Conservation (phyloP, 2,797 vertebrate genomes). For the Lerista edwardsae region DNA sequence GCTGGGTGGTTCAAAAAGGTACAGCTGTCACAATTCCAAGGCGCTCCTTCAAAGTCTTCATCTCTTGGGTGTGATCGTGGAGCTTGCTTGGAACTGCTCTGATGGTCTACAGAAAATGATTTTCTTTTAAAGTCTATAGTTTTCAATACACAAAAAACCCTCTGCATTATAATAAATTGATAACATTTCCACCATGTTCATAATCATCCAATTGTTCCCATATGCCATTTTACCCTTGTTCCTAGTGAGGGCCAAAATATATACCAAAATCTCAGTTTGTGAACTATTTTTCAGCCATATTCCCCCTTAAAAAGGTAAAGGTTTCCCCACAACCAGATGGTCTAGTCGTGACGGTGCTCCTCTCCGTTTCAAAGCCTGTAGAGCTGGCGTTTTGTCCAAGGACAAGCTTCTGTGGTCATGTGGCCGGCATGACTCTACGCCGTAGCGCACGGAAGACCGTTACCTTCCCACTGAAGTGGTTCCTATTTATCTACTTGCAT, state of each 20-base stretch:
- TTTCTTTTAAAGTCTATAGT: slow-evolving; percentile 19
- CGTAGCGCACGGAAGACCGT: no score
- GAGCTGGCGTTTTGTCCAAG: no score
- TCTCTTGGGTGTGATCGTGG: slow-evolving; percentile 84
- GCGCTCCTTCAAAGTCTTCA: slow-evolving; percentile 97
- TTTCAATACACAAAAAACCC: slow-evolving; percentile 12
- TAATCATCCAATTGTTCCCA: not conserved
- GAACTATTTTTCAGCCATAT: not conserved
- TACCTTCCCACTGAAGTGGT: no score
- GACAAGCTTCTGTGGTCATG: no score
- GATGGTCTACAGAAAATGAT: slow-evolving; percentile 73
- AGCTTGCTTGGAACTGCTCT: slow-evolving; percentile 77
- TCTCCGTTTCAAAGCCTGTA: no score
- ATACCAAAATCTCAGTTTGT: not conserved
- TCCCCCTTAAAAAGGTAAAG: no score
- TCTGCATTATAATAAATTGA: not conserved
- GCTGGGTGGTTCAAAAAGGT: slow-evolving; percentile 99
- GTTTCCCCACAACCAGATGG: no score
- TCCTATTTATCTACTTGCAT: no score
- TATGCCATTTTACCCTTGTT: not conserved
- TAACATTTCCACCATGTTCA: not conserved
- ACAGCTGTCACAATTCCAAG: slow-evolving; percentile 98
- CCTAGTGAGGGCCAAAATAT: not conserved
- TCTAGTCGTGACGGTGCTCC: no score
- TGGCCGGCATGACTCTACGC: no score